These are phyloP conservation scores for Clitarchus hookeri DNA, from an alignment of 2,888 invertebrate genomes.

Conservation along the genomic window DNA sequence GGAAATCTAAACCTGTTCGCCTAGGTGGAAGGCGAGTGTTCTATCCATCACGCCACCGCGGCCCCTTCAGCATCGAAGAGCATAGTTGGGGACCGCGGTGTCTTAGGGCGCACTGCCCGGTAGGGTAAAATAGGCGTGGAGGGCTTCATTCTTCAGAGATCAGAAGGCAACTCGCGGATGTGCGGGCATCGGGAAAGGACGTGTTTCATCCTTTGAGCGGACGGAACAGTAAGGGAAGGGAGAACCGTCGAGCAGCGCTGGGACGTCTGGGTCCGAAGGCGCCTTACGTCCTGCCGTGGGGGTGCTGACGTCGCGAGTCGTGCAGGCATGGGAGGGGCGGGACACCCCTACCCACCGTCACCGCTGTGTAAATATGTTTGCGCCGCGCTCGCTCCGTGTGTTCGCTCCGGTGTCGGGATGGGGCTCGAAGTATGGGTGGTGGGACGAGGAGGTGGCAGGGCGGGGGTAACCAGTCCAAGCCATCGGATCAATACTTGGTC, in stretches of 20 bases:
- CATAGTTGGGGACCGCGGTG: too few species aligned
- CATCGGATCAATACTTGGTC: constrained; percentile 26
- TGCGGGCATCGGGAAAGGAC: too few species aligned
- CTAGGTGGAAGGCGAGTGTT: too few species aligned
- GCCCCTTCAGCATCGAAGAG: too few species aligned
- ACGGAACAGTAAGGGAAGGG: not conserved
- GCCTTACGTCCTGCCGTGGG: not conserved
- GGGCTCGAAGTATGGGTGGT: not conserved
- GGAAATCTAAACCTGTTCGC: too few species aligned
- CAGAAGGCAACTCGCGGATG: too few species aligned
- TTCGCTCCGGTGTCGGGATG: constrained; percentile 7
- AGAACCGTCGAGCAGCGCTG: too few species aligned
- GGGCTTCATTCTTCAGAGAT: not conserved
- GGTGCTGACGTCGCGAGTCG: not conserved
- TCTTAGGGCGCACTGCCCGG: too few species aligned
- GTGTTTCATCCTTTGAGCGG: not conserved
- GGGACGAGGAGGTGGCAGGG: not conserved
- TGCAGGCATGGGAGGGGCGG: not conserved
- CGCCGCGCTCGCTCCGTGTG: not conserved
- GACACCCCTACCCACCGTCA: not conserved
- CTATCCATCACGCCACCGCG: too few species aligned
- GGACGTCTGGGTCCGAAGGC: not conserved
- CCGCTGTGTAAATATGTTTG: constrained; percentile 14
- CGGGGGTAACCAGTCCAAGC: not conserved
- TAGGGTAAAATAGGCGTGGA: not conserved